Conservation (phyloP, 2,888 invertebrate species). For the Dexiosoma caninum region DNA sequence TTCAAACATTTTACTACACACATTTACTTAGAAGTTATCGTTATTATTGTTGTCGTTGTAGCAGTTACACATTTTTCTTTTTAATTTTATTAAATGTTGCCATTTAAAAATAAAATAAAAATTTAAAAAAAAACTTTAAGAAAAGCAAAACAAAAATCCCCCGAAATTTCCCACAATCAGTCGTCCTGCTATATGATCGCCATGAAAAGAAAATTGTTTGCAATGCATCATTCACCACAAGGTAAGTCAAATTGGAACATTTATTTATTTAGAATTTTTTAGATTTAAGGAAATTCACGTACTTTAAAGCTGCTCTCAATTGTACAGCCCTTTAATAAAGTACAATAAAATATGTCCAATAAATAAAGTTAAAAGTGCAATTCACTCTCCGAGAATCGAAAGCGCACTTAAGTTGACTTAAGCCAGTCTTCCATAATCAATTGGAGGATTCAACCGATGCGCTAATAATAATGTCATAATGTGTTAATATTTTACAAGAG, state of each 20-base stretch:
- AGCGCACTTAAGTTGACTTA: no score
- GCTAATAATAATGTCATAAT: no score
- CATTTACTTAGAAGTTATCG: constrained; percentile 16
- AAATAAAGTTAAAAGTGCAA: no score
- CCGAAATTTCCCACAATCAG: not conserved
- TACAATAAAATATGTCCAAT: no score
- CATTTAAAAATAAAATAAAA: constrained; percentile 49
- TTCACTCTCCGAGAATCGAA: no score
- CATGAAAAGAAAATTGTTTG: constrained; percentile 4
- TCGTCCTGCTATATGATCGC: constrained; percentile 17
- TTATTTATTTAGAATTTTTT: no score
- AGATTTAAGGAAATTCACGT: no score
- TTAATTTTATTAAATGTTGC: constrained; percentile 48
- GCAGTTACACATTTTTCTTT: constrained; percentile 37
- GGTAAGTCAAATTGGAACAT: constrained; percentile 47
- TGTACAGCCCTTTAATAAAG: no score
- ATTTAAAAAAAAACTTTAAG: constrained; percentile 37
- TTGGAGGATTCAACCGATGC: no score
- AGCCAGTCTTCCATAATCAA: no score
- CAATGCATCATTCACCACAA: constrained; percentile 47
- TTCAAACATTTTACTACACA: not conserved
- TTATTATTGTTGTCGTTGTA: constrained; percentile 42
- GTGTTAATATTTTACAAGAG: no score
- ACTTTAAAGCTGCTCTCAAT: no score
- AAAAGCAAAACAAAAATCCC: not conserved